A percentile compares a stretch with the other conserved stretches of the same genome.
phyloP scores from a whole-genome alignment of 2,888 invertebrate species.

The Myopa testacea region DNA sequence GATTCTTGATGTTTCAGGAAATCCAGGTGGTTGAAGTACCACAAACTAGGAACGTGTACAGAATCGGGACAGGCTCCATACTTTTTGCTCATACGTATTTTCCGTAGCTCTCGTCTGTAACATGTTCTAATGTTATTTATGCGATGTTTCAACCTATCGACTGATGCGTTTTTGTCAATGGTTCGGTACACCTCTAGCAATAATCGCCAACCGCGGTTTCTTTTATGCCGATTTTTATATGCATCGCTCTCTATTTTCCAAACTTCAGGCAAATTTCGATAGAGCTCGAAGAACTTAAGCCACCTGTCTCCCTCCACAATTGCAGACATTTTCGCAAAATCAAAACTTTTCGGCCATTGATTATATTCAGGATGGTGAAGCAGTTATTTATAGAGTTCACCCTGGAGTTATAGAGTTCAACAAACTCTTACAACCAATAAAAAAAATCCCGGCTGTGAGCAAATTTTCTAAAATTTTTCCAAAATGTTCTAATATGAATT shows the following conservation, averaged over 20 bases:
- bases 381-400: too few relatives aligned
- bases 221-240: conserved; percentile 24
- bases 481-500: too few relatives aligned
- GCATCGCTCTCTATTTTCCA: conserved; percentile 34
- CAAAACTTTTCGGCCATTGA: neutral
- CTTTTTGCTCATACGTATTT: conserved; percentile 15
- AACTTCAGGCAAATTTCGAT: neutral
- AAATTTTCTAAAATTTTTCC: too few relatives aligned
- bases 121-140: conserved; percentile 33
- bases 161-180: conserved; percentile 34
- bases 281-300: conserved; percentile 6
- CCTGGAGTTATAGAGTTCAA: too few relatives aligned
- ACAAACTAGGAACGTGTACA: conserved; percentile 36
- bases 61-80: conserved; percentile 12
- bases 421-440: too few relatives aligned
- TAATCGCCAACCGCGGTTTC: conserved; percentile 12
- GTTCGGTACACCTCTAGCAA: conserved; percentile 28
- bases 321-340: neutral
- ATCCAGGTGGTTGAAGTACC: conserved; percentile 39
- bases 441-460: too few relatives aligned
- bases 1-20: conserved; percentile 36
- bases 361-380: neutral
- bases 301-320: conserved; percentile 7
- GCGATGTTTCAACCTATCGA: conserved; percentile 32
- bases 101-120: conserved; percentile 40